Evolutionary conservation across 2,888 invertebrate genomes (phyloP), one percentile per base, ranked within the genome.

Genomic region (Dastarcus helophoroides): DNA sequence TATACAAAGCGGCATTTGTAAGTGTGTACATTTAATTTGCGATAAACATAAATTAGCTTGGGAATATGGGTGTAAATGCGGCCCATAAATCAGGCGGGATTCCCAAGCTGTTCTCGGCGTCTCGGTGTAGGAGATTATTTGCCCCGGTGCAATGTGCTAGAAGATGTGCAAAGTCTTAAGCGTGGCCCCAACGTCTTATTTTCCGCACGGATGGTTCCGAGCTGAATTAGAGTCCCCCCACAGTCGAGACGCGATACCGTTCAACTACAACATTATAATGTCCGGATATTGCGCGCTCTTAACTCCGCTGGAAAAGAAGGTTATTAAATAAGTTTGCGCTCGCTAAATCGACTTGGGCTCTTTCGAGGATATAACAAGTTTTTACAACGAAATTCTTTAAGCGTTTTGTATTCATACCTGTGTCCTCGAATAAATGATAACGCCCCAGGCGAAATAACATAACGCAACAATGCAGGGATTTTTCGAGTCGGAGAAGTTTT

Each of bases 291-390:
- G 41, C 43, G 34, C 38, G 31, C 36, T 37, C 36, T 41, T 37
- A 38, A 42, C 36, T 39, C 37, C 35, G 35, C 36, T 33, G 37
- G 31, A 39, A 37, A 39, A 39, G 39, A 41, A 42, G 43, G 39
- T 44, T 45, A 47, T 47, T 46, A 47, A 46, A 45, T 43, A 44
- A 46, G 44, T 47, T 47, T 43, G 43, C 45, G 43, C n/a, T n/a
- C n/a, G n/a, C n/a, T n/a, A n/a, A n/a, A n/a, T n/a, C n/a, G n/a
- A n/a, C n/a, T n/a, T n/a, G n/a, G n/a, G n/a, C n/a, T n/a, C n/a
- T n/a, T n/a, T n/a, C n/a, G n/a, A n/a, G n/a, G n/a, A n/a, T n/a
- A n/a, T n/a, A n/a, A n/a, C n/a, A n/a, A n/a, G n/a, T n/a, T n/a
- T n/a, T n/a, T n/a, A n/a, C n/a, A n/a, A n/a, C n/a, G n/a, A n/a